A percentile compares a stretch with the other conserved stretches of the same genome.
Conservation (phyloP, 1,140 invertebrate genomes). For the Leptopilina clavipes region DNA sequence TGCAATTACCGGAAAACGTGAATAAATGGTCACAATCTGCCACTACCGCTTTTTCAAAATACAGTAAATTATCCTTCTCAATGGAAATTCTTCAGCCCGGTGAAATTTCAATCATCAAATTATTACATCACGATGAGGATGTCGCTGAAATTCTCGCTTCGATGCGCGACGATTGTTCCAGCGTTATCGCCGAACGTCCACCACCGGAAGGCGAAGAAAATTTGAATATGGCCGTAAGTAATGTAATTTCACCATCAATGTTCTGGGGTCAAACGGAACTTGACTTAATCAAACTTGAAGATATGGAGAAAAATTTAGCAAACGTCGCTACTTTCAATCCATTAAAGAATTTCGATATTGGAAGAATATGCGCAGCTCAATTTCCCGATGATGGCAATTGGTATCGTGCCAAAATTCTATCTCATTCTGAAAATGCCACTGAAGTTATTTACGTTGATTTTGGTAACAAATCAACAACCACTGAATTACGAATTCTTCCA, state of each 20-base stretch:
- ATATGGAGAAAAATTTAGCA: neutral
- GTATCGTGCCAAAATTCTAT: neutral
- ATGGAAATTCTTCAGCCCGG: neutral
- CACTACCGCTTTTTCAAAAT: neutral
- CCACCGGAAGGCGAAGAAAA: neutral
- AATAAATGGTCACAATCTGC: neutral
- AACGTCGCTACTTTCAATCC: neutral
- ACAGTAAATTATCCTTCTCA: neutral
- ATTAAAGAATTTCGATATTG: neutral
- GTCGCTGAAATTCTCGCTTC: neutral
- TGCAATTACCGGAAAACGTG: neutral
- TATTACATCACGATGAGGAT: neutral
- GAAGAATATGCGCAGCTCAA: neutral
- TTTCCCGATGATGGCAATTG: neutral
- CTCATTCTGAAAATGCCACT: neutral
- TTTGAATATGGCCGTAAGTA: neutral
- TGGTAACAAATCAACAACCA: neutral
- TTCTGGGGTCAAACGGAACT: neutral
- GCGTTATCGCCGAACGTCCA: neutral
- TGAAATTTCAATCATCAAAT: neutral
- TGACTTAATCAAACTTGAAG: neutral
- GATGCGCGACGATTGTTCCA: neutral
- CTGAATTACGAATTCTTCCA: constrained; percentile 70
- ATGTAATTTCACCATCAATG: neutral
- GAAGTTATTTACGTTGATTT: neutral